Evolutionary conservation across 2,888 invertebrate species (phyloP).

Genomic region (Synanthedon myopaeformis): DNA sequence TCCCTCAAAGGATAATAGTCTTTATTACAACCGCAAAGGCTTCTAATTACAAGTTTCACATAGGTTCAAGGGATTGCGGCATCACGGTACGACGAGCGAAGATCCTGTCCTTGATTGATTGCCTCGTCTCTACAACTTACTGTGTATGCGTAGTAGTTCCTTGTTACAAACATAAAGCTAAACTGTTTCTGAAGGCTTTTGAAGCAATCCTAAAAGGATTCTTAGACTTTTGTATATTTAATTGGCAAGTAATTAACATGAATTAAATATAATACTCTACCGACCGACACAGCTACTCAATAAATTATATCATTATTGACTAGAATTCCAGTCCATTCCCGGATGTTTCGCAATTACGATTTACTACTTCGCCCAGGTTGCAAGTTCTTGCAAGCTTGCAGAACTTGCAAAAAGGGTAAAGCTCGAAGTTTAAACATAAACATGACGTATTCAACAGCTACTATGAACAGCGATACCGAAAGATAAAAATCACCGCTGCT

Average conservation of each 20-base stretch:
- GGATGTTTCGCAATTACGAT: too few species aligned
- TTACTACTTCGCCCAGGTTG: too few species aligned
- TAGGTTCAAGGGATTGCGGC: slow-evolving; percentile 47
- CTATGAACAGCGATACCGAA: slow-evolving; percentile 43
- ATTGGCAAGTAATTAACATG: too few species aligned
- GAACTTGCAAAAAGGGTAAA: neutral
- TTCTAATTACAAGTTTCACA: slow-evolving; percentile 21
- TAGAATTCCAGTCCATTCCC: too few species aligned
- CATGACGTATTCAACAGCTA: slow-evolving; percentile 41
- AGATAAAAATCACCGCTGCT: slow-evolving; percentile 57
- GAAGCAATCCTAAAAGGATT: too few species aligned
- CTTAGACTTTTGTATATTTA: too few species aligned
- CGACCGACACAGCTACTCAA: too few species aligned
- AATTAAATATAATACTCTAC: too few species aligned
- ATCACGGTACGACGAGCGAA: slow-evolving; percentile 59
- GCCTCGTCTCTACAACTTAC: slow-evolving; percentile 3
- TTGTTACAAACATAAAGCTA: neutral
- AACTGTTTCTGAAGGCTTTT: too few species aligned
- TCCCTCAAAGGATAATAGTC: slow-evolving; percentile 29
- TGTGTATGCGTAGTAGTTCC: neutral
- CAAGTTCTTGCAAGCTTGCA: too few species aligned
- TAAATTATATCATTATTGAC: too few species aligned
- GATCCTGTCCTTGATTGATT: slow-evolving; percentile 43
- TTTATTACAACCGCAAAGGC: slow-evolving; percentile 26
- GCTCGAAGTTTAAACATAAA: slow-evolving; percentile 25